These are phyloP conservation scores for Zele albiditarsus DNA, from an alignment of 2,888 invertebrate species.

Conservation along the genomic window DNA sequence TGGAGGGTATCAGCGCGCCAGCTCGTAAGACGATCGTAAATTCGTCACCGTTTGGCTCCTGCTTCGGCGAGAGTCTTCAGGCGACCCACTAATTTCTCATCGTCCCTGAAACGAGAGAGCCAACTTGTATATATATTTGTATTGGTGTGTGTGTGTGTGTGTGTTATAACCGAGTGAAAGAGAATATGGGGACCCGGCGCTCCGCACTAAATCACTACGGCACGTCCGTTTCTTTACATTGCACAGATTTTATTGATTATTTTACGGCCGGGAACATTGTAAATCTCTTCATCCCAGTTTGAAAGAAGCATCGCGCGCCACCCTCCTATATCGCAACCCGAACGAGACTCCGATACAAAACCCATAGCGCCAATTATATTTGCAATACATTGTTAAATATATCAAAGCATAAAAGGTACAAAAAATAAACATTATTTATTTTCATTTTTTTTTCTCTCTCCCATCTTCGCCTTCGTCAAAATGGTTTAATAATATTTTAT, in stretches of 20 bases:
- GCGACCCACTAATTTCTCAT: constrained; percentile 58
- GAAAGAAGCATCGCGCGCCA: constrained; percentile 39
- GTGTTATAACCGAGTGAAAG: constrained; percentile 21
- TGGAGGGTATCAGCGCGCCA: constrained; percentile 34
- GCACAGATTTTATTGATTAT: constrained; percentile 72
- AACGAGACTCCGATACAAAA: constrained; percentile 51
- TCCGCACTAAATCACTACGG: constrained; percentile 69
- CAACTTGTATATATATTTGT: neutral
- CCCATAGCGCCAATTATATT: constrained; percentile 64
- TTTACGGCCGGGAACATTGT: constrained; percentile 71
- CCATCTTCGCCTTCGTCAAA: neutral
- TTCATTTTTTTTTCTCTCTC: neutral
- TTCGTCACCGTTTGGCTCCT: constrained; percentile 61
- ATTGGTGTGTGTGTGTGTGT: constrained; percentile 23
- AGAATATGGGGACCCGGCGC: constrained; percentile 47
- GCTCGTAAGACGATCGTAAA: constrained; percentile 65
- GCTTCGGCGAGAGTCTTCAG: constrained; percentile 53
- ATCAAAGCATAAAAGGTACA: neutral
- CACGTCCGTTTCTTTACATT: constrained; percentile 71
- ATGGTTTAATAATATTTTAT: neutral
- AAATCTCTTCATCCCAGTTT: constrained; percentile 69
- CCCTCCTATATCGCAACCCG: neutral
- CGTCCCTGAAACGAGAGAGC: constrained; percentile 41
- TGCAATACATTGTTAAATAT: constrained; percentile 20
- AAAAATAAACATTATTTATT: neutral